These are phyloP conservation scores for Drosophila kanapiae DNA, from an alignment of 1,140 invertebrate species.

Conservation along the genomic window DNA sequence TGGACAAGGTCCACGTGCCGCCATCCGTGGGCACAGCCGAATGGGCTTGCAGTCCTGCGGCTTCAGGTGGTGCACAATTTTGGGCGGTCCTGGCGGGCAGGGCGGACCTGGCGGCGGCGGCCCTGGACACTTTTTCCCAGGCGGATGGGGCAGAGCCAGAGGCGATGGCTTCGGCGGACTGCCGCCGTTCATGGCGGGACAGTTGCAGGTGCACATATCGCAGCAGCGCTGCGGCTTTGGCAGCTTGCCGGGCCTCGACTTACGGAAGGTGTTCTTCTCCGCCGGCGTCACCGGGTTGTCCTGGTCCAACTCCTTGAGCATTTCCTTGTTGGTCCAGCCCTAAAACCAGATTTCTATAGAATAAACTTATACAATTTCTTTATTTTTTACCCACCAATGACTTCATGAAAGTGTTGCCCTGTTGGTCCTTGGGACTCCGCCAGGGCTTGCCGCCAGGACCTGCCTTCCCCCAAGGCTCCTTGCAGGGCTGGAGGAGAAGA, in stretches of 20 bases:
- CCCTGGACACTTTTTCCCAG: slow-evolving; percentile 31
- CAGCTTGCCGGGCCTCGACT: slow-evolving; percentile 54
- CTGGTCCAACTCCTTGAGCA: slow-evolving; percentile 83
- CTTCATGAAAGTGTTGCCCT: slow-evolving; percentile 87
- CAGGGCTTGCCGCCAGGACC: slow-evolving; percentile 88
- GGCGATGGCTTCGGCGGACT: slow-evolving; percentile 42
- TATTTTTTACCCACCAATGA: slow-evolving; percentile 87
- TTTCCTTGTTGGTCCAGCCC: slow-evolving; percentile 84
- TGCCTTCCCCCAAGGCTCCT: slow-evolving; percentile 86
- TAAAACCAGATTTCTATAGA: slow-evolving; percentile 2
- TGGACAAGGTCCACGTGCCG: slow-evolving; percentile 48
- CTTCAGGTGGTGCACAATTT: slow-evolving; percentile 39
- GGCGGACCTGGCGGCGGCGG: slow-evolving; percentile 24
- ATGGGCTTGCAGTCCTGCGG: slow-evolving; percentile 66
- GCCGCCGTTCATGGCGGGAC: slow-evolving; percentile 53
- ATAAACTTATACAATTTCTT: no score
- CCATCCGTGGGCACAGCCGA: slow-evolving; percentile 59
- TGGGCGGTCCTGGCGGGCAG: slow-evolving; percentile 27
- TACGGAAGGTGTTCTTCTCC: slow-evolving; percentile 78
- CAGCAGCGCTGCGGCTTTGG: slow-evolving; percentile 71
- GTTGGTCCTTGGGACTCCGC: slow-evolving; percentile 87
- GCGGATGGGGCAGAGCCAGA: slow-evolving; percentile 11
- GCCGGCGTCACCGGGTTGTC: slow-evolving; percentile 79
- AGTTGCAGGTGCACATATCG: slow-evolving; percentile 76
- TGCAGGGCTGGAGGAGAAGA: slow-evolving; percentile 39